Base-by-base conservation (phyloP, 2,888 invertebrate species). In the Euplexia lucipara region DNA sequence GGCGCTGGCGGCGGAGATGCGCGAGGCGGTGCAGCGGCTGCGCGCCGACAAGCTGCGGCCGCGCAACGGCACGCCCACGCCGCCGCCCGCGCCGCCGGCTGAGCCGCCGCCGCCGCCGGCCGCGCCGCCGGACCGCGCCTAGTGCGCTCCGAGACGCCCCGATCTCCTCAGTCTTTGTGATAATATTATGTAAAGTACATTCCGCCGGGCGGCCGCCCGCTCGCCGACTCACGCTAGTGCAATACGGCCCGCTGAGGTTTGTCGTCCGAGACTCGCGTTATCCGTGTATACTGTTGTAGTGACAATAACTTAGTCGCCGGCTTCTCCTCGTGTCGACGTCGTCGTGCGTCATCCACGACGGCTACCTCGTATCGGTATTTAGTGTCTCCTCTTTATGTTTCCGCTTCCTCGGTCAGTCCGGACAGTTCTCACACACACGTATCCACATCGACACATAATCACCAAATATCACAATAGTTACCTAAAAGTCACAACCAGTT, bases 401-500 rank as follows among this genome's bases (percentile, higher is more conserved):
- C 73, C 75, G 83, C 83, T 86, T 86, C 79, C 69, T 80, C 75
- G 78, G 78, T 78, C 79, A 78, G 77, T 83, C 83, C 85, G 73
- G 76, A 81, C 78, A 78, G 72, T 83, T 73, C 78, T 83, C 60
- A 70, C 74, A 75, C 70, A 70, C 76, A 79, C 75, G 70, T 81
- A 79, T 80, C 81, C 79, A 80, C 82, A 82, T 81, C 79, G 70
- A 86, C 86, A 83, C 85, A 77, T 71, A 32, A 87, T 92, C 94
- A 94, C 94, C 94, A 94, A 94, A 94, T 93, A 94, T 93, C 94
- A 95, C 95, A 95, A 94, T 92, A 94, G 95, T 94, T 94, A 95
- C 95, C 95, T 93, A 90, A 91, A 85, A 88, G 88, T 93, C 92
- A 92, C 94, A 91, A 92, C 92, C 94, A 90, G 92, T 92, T 94